A percentile compares a stretch with the other conserved stretches of the same genome.
These are phyloP conservation scores for Menura novaehollandiae DNA, from an alignment of 2,113 vertebrate species.

Conservation along the genomic window DNA sequence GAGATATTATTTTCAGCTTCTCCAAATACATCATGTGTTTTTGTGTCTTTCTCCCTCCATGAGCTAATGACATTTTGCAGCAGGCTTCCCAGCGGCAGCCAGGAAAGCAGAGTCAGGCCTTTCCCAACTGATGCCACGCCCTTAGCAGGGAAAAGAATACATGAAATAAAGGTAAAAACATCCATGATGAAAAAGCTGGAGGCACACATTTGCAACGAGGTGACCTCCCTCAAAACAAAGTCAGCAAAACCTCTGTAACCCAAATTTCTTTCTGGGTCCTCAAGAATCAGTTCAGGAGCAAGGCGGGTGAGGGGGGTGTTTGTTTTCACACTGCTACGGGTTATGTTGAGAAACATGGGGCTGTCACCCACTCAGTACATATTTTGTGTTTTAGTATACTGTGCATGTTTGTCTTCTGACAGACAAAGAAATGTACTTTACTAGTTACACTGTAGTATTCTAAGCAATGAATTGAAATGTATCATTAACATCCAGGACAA, in stretches of 20 bases:
- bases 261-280: not conserved
- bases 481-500: conserved; percentile 72
- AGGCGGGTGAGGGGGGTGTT: not conserved
- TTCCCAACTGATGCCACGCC: not conserved
- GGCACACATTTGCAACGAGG: not conserved
- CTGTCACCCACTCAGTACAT: conserved; percentile 64
- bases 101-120: not conserved
- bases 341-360: conserved; percentile 23
- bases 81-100: not conserved
- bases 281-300: not conserved
- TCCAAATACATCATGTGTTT: not conserved
- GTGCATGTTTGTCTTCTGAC: conserved; percentile 42
- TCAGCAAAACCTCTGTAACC: not conserved
- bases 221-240: not conserved
- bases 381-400: conserved; percentile 42
- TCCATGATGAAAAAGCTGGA: not conserved
- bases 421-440: conserved; percentile 64
- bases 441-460: conserved; percentile 66
- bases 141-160: not conserved
- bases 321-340: not conserved
- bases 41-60: not conserved
- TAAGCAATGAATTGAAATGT: conserved; percentile 68
- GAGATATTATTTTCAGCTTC: not conserved
- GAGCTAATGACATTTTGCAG: conserved; percentile 1
- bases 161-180: not conserved